phyloP scores from a whole-genome alignment of 2,113 vertebrate genomes.

The Lampris megalopsis region DNA sequence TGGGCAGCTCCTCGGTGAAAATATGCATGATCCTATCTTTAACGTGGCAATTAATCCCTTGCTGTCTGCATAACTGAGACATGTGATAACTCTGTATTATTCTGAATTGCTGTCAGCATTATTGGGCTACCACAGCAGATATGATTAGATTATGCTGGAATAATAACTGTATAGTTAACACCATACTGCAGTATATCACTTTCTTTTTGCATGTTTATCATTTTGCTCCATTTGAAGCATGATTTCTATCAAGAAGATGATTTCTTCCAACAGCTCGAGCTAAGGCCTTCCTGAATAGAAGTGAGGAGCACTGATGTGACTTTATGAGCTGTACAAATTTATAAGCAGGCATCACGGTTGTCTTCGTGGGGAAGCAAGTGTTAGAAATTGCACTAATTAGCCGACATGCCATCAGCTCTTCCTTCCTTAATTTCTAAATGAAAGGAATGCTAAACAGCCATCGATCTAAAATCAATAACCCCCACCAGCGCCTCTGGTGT shows the following conservation, averaged over 20 bases:
- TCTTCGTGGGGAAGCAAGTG: constrained; percentile 16
- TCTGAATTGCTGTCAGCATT: constrained; percentile 21
- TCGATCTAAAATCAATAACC: constrained; percentile 42
- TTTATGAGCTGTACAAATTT: not conserved
- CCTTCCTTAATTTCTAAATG: constrained; percentile 21
- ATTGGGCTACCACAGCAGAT: not conserved
- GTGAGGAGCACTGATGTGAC: not conserved
- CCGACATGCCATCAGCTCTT: not conserved
- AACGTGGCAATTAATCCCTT: not conserved
- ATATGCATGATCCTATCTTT: no score
- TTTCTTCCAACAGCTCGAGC: not conserved
- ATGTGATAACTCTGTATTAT: constrained; percentile 25
- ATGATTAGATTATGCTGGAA: no score
- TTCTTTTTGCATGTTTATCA: not conserved
- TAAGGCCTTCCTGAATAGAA: not conserved
- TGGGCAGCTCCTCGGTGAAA: no score
- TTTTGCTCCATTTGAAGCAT: not conserved
- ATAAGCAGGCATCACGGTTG: not conserved
- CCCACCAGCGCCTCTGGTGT: not conserved
- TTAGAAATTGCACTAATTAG: not conserved
- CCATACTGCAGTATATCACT: not conserved
- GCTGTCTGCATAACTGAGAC: not conserved
- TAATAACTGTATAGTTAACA: not conserved
- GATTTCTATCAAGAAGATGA: not conserved
- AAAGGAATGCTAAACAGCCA: not conserved